These are phyloP conservation scores for Fragum whitleyi DNA, from an alignment of 2,888 invertebrate species.

Conservation along the genomic window DNA sequence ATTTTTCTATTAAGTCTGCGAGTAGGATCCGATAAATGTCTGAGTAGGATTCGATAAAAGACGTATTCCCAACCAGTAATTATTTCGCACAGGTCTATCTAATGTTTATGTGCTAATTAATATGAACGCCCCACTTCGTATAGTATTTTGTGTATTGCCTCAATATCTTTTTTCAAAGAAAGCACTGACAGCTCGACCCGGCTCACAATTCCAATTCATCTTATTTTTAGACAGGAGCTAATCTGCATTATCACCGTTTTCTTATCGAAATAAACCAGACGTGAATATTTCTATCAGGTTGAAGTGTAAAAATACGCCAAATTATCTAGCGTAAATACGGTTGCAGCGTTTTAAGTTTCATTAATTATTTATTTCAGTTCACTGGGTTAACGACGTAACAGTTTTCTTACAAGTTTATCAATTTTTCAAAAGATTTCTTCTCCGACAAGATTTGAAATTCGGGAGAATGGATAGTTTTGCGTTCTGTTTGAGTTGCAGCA, in stretches of 20 bases:
- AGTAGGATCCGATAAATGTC: no score
- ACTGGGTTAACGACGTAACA: neutral
- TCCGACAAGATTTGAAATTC: neutral
- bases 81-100: no score
- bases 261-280: neutral
- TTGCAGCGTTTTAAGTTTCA: neutral
- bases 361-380: slow-evolving; percentile 6
- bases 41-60: no score
- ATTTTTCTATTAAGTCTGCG: no score
- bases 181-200: neutral
- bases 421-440: neutral
- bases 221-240: slow-evolving; percentile 1
- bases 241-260: neutral
- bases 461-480: neutral
- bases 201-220: neutral
- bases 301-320: neutral
- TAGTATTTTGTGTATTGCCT: neutral
- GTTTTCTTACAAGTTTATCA: neutral
- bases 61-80: no score
- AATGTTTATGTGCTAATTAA: neutral
- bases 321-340: neutral
- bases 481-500: neutral
- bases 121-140: neutral
- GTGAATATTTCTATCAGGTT: neutral
- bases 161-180: neutral